Evolutionary conservation across 2,113 vertebrate genomes (phyloP).

Genomic region (Thermophis baileyi): DNA sequence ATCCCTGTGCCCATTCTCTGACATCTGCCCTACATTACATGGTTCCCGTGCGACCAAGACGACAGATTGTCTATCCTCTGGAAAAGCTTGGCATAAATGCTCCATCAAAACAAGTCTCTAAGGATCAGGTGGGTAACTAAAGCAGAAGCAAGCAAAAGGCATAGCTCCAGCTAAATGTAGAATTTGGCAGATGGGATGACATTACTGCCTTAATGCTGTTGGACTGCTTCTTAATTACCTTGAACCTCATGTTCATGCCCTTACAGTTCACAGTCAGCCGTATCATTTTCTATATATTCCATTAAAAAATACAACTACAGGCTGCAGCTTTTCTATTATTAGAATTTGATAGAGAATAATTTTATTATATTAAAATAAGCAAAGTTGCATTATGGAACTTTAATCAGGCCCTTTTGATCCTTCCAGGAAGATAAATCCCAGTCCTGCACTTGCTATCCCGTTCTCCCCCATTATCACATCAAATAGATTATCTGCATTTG

Average conservation of each 20-base stretch:
- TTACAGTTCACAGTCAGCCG: slow-evolving; percentile 26
- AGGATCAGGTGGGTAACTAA: slow-evolving; percentile 82
- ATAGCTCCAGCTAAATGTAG: slow-evolving; percentile 58
- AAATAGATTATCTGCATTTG: neutral
- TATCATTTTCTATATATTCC: neutral
- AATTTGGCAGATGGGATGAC: slow-evolving; percentile 75
- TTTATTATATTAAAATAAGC: neutral
- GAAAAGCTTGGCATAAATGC: slow-evolving; percentile 87
- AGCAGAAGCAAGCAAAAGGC: slow-evolving; percentile 72
- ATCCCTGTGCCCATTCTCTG: slow-evolving; percentile 79
- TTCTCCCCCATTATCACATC: neutral
- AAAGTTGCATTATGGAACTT: neutral
- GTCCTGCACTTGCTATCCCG: neutral
- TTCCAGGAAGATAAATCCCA: neutral
- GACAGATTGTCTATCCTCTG: slow-evolving; percentile 94
- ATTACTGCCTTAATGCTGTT: slow-evolving; percentile 55
- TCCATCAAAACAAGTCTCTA: slow-evolving; percentile 82
- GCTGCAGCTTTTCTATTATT: neutral
- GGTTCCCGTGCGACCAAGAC: slow-evolving; percentile 88
- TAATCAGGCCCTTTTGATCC: neutral
- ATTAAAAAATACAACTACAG: neutral
- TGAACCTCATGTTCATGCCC: slow-evolving; percentile 56
- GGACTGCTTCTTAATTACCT: slow-evolving; percentile 77
- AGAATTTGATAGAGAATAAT: neutral
- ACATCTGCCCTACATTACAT: slow-evolving; percentile 82